phyloP scores from a whole-genome alignment of 2,888 invertebrate genomes.

The Hirtodrosophila duncani region DNA sequence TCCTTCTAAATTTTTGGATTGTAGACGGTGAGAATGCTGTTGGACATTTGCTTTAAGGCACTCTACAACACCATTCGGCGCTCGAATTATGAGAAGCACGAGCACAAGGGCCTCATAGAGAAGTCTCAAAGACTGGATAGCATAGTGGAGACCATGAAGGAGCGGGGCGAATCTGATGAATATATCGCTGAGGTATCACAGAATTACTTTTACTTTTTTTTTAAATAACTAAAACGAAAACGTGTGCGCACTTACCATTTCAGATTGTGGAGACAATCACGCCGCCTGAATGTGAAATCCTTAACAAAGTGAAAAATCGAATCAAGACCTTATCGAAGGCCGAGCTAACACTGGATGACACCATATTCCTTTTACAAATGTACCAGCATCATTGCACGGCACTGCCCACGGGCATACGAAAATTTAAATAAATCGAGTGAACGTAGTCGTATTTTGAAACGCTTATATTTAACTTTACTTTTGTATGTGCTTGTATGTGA shows the following conservation, averaged over 20 bases:
- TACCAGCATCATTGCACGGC: conserved; percentile 81
- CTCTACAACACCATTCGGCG: conserved; percentile 84
- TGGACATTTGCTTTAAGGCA: conserved; percentile 86
- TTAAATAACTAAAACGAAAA: no score
- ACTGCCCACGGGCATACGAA: conserved; percentile 49
- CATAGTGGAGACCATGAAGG: conserved; percentile 87
- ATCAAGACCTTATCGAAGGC: conserved; percentile 88
- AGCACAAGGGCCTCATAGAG: conserved; percentile 89
- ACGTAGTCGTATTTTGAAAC: no score
- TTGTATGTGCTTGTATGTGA: no score
- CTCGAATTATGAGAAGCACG: conserved; percentile 82
- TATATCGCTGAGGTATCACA: conserved; percentile 85
- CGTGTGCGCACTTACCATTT: conserved; percentile 2
- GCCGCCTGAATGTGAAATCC: conserved; percentile 87
- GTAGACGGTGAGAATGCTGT: conserved; percentile 83
- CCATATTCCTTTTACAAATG: conserved; percentile 89
- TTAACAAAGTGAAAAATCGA: conserved; percentile 85
- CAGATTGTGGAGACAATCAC: conserved; percentile 87
- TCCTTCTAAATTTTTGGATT: conserved; percentile 49
- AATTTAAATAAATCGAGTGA: conserved; percentile 61
- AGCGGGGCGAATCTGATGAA: conserved; percentile 87
- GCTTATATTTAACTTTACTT: no score
- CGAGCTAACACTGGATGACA: conserved; percentile 89
- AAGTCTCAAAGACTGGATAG: conserved; percentile 92
- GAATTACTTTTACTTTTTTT: accelerated